Base-by-base conservation (phyloP, 2,888 invertebrate genomes). In the Cryptophagus acutangulus region DNA sequence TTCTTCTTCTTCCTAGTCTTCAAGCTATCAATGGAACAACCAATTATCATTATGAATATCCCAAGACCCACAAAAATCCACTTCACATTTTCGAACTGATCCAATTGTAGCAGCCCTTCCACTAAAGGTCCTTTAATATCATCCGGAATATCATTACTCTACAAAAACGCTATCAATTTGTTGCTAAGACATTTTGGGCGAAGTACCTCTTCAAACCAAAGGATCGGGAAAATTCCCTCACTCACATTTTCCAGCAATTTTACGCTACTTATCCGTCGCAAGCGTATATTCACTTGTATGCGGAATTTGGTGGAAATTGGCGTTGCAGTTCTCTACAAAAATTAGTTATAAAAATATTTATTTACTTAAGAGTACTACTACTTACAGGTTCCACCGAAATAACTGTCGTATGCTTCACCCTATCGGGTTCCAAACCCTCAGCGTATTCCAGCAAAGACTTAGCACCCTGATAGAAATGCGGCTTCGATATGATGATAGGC, bases 201-300 rank as follows among this genome's bases (percentile, higher is more conserved):
- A 20, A 8, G 12, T 63, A 78, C 79, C 73, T 79, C 77, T 53
- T 77, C 77, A 9, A 75, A 54, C 79, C 79, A 80, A 2, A 78
- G 40, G 30, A 79, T 48, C 0, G 80, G 79, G 57, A 79, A 77
- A 13, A 76, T 55, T 1, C 78, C 79, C 1, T 75, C 74, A 17
- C 65, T 70, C 1, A 79, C 75, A 3, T 71, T 72, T 9, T 61
- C 61, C 28, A 80, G 59, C 29, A 77, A 67, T 0, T 72, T 66
- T 0, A 78, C 63, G 0, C 51, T 60, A 0, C 68, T 62, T 1
- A 74, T 64, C 33, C 59, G 62, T 3, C 72, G 65, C 2, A 80
- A 51, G 43, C 75, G 73, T 34, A 78, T 70, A 57, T 77, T 79
- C 54, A 80, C 71, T 56, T 80, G 80, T 1, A 75, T 49, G 4